Evolutionary conservation across 2,797 vertebrate genomes (phyloP), one percentile per base, ranked within the genome.

Genomic region (Gallinago nigripennis): DNA sequence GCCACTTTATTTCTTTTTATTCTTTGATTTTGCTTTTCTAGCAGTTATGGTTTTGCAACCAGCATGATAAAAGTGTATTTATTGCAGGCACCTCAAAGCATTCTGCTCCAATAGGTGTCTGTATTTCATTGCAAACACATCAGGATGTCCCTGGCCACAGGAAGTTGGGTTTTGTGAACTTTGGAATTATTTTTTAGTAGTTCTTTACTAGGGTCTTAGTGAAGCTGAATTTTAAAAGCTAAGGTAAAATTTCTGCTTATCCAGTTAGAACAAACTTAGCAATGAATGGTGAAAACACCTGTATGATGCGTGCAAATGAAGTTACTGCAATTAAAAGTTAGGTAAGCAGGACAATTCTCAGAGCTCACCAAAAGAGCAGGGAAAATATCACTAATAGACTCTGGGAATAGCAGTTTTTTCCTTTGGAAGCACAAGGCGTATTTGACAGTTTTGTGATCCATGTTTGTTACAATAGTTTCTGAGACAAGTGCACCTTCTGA

Each of bases 11-110:
- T 80, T 53, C 85, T 88, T 69, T 83, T 75, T 78, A 57, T 76
- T 54, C 65, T 94, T 95, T 90, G 80, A 63, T 95, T 92, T 83
- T 86, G 58, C 58, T 94, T 63, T 92, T 94, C 90, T 86, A 82
- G 83, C 46, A 56, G 63, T 50, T 72, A 65, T 21, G 50, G 37
- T n/a, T 94, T 86, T 86, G 80, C 70, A 95, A 56, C 27, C 50
- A 86, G 66, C 65, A 35, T 46, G 85, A 90, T 82, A 54, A 86
- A 86, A 88, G 88, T 48, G 30, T 82, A 48, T 95, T 94, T 95
- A 70, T 31, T 91, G 70, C 61, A 61, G 77, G 82, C 56, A 94
- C 35, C 84, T 92, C 80, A 88, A 93, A 90, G 23, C 27, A 70
- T 91, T 86, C 76, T 69, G 46, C 70, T 90, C 58, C 73, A 70